These are phyloP conservation scores for Plecturocebus donacophilus DNA, from an alignment of 2,113 vertebrate genomes.

Conservation along the genomic window DNA sequence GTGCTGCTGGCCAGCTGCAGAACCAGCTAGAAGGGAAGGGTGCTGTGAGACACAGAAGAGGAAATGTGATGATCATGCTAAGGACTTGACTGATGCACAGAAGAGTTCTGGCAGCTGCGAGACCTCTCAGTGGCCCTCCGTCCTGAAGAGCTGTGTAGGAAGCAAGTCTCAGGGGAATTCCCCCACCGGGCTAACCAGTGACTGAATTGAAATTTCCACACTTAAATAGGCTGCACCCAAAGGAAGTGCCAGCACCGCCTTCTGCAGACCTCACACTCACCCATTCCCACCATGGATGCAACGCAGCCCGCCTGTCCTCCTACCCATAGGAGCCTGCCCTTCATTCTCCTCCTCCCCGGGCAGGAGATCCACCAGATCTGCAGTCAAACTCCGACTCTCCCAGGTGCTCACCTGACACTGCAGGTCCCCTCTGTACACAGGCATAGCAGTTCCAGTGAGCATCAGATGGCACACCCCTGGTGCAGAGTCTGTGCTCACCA, in stretches of 20 bases:
- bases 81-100: neutral
- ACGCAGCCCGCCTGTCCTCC: neutral
- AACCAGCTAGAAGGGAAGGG: neutral
- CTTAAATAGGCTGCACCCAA: neutral
- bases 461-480: too few species aligned
- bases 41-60: neutral
- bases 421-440: neutral
- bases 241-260: too few species aligned
- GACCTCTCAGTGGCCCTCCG: neutral
- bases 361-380: neutral
- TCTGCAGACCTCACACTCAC: fast-evolving
- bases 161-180: fast-evolving
- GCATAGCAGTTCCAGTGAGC: neutral
- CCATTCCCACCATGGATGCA: neutral
- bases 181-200: neutral
- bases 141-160: too few species aligned
- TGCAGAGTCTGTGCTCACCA: too few species aligned
- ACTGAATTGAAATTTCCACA: too few species aligned
- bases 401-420: neutral
- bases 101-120: neutral
- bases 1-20: neutral
- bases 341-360: neutral
- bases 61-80: too few species aligned
- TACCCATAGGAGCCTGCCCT: too few species aligned
- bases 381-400: neutral